Conservation (phyloP, 2,888 invertebrate genomes). For the Lasioglossum marginatum region DNA sequence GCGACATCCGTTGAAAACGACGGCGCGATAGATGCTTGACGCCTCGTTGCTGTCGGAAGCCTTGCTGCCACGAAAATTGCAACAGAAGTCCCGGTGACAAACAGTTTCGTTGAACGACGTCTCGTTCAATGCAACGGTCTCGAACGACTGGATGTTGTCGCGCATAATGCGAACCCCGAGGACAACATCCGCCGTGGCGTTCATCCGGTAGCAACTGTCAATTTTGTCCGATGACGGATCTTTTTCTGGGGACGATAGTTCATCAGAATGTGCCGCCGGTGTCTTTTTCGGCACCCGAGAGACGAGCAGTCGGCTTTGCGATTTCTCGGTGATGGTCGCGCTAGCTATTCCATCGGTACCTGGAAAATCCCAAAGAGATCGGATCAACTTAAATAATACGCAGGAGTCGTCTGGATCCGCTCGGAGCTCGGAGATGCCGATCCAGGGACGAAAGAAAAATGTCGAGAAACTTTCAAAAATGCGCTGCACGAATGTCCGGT, state of each 20-base stretch:
- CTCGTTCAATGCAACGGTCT: constrained; percentile 17
- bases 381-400: background rate
- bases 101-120: constrained; percentile 16
- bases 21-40: constrained; percentile 75
- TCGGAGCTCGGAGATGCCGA: background rate
- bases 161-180: constrained; percentile 13
- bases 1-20: constrained; percentile 77
- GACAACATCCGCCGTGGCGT: rapidly evolving
- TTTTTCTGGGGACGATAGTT: background rate
- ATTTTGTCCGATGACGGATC: background rate
- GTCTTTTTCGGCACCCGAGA: constrained; percentile 70
- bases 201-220: background rate
- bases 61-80: constrained; percentile 66
- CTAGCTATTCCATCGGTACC: constrained; percentile 77
- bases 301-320: constrained; percentile 66
- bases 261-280: rapidly evolving
- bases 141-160: constrained; percentile 30
- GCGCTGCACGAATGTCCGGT: too few relatives aligned
- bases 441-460: background rate
- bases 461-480: background rate
- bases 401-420: background rate
- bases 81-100: constrained; percentile 73
- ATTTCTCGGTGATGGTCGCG: constrained; percentile 55
- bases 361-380: constrained; percentile 37
- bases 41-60: constrained; percentile 46